Base-by-base conservation (phyloP, 2,113 vertebrate genomes). In the Pionites leucogaster region DNA sequence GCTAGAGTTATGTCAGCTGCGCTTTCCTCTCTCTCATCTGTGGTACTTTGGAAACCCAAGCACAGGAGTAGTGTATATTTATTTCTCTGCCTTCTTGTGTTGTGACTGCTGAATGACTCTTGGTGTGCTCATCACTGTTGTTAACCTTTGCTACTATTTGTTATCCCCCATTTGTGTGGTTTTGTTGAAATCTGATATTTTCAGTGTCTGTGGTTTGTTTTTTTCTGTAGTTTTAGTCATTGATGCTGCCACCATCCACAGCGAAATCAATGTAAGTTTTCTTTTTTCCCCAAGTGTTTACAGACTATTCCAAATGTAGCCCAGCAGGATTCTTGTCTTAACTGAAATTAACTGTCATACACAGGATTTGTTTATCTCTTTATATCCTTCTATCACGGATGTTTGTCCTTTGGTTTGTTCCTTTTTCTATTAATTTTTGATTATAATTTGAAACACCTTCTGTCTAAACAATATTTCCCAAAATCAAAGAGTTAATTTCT, bases 371-470 rank as follows among this genome's bases (percentile, higher is more conserved):
- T 98, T 97, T 96, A 74, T 96, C 96, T 97, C 76, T 75, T 90
- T 64, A 62, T 76, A 93, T 92, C 83, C 15, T 91, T 94, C 82
- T 94, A 69, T 96, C 96, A 80, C 97, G 98, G 98, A 97, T 98
- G 97, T 98, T 97, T 97, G 95, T 97, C 97, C 97, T 97, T 97
- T 97, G 97, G 97, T 96, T 98, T 97, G 92, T 96, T 98, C 90
- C 90, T 96, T 93, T 95, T 97, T 70, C 97, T 97, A 98, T 97
- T 98, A 97, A 97, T 97, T 98, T 98, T 97, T 97, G 31, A 98
- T 97, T 98, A 94, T 95, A 49, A 93, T 97, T 97, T 93, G 95
- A 95, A 97, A 92, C 92, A 97, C 97, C 97, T 98, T 97, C 97
- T 97, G 95, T 98, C 97, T 97, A 86, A 69, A 49, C 76, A 82